A percentile compares a stretch with the other conserved stretches of the same genome.
phyloP scores from a whole-genome alignment of 2,888 invertebrate genomes.

The Salticus scenicus region DNA sequence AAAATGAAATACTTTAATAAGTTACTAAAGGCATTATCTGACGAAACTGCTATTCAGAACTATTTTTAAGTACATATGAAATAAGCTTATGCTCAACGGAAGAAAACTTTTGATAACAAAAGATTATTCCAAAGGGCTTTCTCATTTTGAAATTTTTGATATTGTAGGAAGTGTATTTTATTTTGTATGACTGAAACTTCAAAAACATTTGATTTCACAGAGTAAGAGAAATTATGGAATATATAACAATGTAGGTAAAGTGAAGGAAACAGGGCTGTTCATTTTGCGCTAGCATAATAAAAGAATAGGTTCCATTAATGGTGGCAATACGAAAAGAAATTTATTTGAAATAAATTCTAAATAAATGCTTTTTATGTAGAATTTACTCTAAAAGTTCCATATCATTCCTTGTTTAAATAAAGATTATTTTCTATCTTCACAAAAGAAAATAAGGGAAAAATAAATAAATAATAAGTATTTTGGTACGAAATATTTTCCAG shows the following conservation, averaged over 20 bases:
- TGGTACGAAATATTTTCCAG: too few relatives aligned
- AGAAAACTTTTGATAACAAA: not conserved
- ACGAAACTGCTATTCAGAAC: not conserved
- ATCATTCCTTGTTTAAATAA: too few relatives aligned
- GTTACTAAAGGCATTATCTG: not conserved
- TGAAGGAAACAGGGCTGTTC: constrained; percentile 17
- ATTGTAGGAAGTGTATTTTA: not conserved
- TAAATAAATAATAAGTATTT: too few relatives aligned
- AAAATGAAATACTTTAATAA: not conserved
- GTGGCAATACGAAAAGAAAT: not conserved
- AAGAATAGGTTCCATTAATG: not conserved
- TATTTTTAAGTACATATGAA: not conserved
- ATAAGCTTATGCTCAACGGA: not conserved
- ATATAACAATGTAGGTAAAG: constrained; percentile 31
- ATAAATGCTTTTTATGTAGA: too few relatives aligned
- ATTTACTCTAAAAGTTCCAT: not conserved
- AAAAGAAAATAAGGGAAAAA: too few relatives aligned
- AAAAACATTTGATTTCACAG: not conserved
- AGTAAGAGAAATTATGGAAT: constrained; percentile 20
- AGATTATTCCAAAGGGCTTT: not conserved
- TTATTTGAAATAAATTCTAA: too few relatives aligned
- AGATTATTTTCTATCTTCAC: too few relatives aligned
- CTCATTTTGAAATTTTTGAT: not conserved
- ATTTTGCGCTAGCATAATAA: not conserved
- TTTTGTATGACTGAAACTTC: not conserved